Conservation (phyloP, 2,888 invertebrate species). For the Strigamia maritima region DNA sequence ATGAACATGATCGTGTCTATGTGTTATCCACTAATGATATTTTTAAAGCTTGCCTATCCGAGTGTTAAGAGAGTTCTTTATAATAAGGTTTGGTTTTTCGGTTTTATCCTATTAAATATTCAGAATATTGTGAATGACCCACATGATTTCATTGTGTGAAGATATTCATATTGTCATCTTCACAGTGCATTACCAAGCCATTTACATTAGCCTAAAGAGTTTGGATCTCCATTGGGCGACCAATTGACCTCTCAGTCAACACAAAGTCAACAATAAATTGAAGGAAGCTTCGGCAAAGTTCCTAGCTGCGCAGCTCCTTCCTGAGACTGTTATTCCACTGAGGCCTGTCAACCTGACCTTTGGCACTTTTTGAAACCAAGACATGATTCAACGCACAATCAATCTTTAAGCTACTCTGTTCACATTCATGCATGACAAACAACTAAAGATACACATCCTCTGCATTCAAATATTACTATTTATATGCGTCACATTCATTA, state of each 20-base stretch:
- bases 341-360: slow-evolving; percentile 25
- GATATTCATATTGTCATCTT: not conserved
- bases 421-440: not conserved
- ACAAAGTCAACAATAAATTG: slow-evolving; percentile 11
- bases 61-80: too few relatives aligned
- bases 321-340: slow-evolving; percentile 13
- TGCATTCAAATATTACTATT: not conserved
- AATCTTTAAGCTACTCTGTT: slow-evolving; percentile 16
- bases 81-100: too few relatives aligned
- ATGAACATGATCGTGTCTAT: too few relatives aligned
- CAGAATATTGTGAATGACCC: not conserved
- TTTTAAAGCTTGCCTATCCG: too few relatives aligned
- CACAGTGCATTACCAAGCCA: slow-evolving; percentile 13
- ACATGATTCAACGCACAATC: slow-evolving; percentile 31
- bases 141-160: too few relatives aligned
- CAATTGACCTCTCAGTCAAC: not conserved
- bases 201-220: slow-evolving; percentile 5
- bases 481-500: not conserved
- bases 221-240: slow-evolving; percentile 1
- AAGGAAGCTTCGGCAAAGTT: not conserved
- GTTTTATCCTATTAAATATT: too few relatives aligned
- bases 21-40: too few relatives aligned
- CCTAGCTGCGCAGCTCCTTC: not conserved
- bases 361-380: slow-evolving; percentile 11
- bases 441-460: not conserved